phyloP scores from a whole-genome alignment of 2,797 vertebrate species.

The Chromis chromis region DNA sequence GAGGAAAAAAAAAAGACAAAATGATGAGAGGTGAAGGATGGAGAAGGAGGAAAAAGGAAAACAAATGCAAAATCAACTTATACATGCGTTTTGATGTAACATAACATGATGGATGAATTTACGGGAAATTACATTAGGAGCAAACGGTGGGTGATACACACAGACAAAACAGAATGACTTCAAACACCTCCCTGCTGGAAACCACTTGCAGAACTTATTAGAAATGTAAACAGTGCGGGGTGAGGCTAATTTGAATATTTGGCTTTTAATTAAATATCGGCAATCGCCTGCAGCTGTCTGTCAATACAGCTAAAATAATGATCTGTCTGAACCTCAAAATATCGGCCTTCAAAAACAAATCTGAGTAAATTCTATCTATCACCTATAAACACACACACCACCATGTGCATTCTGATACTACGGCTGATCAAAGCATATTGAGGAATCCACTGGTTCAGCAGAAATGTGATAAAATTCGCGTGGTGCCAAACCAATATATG shows the following conservation, averaged over 20 bases:
- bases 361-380: neutral
- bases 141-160: conserved; percentile 18
- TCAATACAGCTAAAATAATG: conserved; percentile 4
- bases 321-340: neutral
- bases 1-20: neutral
- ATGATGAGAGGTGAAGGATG: conserved; percentile 12
- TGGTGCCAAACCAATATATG: conserved; percentile 25
- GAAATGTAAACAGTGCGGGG: neutral
- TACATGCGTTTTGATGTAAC: conserved; percentile 23
- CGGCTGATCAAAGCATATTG: conserved; percentile 16
- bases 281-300: neutral
- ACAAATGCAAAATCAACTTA: conserved; percentile 36
- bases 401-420: neutral
- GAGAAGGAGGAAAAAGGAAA: conserved; percentile 12
- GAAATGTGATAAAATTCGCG: conserved; percentile 21
- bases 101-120: conserved; percentile 17
- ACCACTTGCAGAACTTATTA: neutral
- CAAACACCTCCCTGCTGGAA: neutral
- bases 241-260: neutral
- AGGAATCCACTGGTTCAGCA: conserved; percentile 4
- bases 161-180: neutral
- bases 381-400: neutral
- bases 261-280: neutral
- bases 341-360: neutral
- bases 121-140: conserved; percentile 8